Percentiles rank a stretch among this genome's conserved stretches.
Evolutionary conservation across 2,113 vertebrate genomes (phyloP).

Genomic region (Saimiri boliviensis): DNA sequence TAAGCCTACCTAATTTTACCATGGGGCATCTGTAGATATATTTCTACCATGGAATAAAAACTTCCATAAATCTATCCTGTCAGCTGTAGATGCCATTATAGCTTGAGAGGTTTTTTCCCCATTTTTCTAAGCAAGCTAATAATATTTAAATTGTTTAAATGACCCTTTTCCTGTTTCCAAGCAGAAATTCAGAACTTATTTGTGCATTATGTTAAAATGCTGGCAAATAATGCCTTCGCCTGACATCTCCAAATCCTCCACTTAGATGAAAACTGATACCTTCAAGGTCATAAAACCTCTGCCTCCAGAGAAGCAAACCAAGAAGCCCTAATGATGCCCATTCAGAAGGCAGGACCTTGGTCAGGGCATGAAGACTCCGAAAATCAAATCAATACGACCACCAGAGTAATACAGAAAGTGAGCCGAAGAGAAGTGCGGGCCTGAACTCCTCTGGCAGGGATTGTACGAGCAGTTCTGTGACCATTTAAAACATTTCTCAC

Average conservation of each 20-base stretch:
- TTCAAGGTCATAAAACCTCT: conserved; percentile 1
- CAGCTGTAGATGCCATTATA: conserved; percentile 65
- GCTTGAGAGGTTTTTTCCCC: background rate
- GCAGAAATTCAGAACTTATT: conserved; percentile 79
- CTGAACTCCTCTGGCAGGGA: background rate
- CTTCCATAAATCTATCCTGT: conserved; percentile 76
- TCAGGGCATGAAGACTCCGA: accelerated
- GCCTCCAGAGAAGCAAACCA: background rate
- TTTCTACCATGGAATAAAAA: conserved; percentile 68
- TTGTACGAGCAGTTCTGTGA: background rate
- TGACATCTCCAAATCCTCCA: conserved; percentile 71
- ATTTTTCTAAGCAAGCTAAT: conserved; percentile 68
- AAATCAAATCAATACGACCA: accelerated
- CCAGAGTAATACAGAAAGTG: background rate
- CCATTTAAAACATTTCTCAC: background rate
- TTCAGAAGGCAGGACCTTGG: conserved; percentile 44
- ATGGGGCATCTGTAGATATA: conserved; percentile 62
- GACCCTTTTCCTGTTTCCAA: conserved; percentile 81
- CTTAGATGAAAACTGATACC: conserved; percentile 45
- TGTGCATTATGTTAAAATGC: conserved; percentile 78
- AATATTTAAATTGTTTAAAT: conserved; percentile 80
- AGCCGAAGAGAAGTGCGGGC: accelerated
- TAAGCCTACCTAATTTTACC: conserved; percentile 63
- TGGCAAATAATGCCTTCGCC: conserved; percentile 65
- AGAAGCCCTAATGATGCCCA: conserved; percentile 17